phyloP scores from a whole-genome alignment of 2,888 invertebrate species.

The Zele albiditarsus region DNA sequence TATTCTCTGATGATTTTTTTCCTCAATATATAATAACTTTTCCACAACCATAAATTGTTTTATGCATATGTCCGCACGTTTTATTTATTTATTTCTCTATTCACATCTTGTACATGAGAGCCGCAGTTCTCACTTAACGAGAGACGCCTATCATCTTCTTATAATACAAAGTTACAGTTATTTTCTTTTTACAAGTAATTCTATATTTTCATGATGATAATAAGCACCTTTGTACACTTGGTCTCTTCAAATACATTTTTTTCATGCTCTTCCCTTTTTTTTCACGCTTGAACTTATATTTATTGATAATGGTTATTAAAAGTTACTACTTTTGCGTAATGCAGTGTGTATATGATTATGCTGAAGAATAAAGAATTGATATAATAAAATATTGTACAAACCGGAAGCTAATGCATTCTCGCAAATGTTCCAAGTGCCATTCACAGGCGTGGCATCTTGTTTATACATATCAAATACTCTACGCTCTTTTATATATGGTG shows the following conservation, averaged over 20 bases:
- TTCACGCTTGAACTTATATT: neutral
- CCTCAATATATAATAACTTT: neutral
- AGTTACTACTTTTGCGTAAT: neutral
- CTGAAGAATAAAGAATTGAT: neutral
- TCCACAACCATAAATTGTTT: neutral
- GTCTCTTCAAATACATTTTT: neutral
- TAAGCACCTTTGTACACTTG: neutral
- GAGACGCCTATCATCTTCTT: constrained; percentile 3
- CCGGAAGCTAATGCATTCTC: neutral
- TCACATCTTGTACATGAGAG: neutral
- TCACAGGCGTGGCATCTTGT: neutral
- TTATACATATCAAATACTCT: neutral
- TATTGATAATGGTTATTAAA: constrained; percentile 4
- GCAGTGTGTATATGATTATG: neutral
- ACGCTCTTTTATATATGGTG: neutral
- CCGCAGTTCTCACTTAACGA: neutral
- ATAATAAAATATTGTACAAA: neutral
- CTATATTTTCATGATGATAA: neutral
- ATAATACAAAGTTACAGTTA: neutral
- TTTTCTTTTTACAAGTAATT: neutral
- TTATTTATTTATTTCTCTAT: neutral
- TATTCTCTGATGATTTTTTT: constrained; percentile 25
- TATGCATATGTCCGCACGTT: neutral
- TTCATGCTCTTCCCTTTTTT: neutral
- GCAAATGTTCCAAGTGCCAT: neutral